phyloP scores from a whole-genome alignment of 2,888 invertebrate genomes.

The Himalopsyche kuldschensis region DNA sequence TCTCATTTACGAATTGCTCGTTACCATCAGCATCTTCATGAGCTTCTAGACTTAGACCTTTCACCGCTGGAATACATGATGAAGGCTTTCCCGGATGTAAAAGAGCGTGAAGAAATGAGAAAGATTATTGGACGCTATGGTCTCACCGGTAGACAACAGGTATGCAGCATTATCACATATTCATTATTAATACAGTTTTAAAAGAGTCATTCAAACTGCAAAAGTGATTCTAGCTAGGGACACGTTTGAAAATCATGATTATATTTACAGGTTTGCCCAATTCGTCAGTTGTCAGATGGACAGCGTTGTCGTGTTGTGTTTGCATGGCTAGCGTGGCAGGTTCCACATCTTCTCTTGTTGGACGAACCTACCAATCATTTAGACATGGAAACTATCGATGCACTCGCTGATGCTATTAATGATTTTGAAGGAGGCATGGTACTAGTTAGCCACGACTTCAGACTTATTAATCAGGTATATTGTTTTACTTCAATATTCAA shows the following conservation, averaged over 20 bases:
- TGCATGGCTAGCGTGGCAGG: constrained; percentile 97
- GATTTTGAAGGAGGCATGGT: constrained; percentile 99
- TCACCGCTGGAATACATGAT: constrained; percentile 99
- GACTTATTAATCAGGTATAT: constrained; percentile 96
- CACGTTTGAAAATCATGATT: background rate
- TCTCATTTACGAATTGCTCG: constrained; percentile 96
- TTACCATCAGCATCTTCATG: constrained; percentile 98
- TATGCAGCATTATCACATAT: constrained; percentile 45
- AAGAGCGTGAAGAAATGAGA: constrained; percentile 98
- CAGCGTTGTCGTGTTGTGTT: constrained; percentile 98
- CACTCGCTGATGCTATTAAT: constrained; percentile 95
- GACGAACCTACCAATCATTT: constrained; percentile 90
- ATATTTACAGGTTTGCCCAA: constrained; percentile 77
- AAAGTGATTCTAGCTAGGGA: background rate
- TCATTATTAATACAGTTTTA: too few species aligned
- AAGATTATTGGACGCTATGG: constrained; percentile 99
- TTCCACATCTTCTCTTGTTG: constrained; percentile 87
- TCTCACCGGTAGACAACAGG: constrained; percentile 93
- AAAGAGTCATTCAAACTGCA: too few species aligned
- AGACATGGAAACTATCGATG: constrained; percentile 98
- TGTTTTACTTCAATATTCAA: background rate
- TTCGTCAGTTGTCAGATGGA: constrained; percentile 94
- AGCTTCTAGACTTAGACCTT: constrained; percentile 88
- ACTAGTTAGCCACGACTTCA: constrained; percentile 98
- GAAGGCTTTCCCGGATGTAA: constrained; percentile 92